Conservation (phyloP, 2,888 invertebrate genomes). For the Melanophora roralis region DNA sequence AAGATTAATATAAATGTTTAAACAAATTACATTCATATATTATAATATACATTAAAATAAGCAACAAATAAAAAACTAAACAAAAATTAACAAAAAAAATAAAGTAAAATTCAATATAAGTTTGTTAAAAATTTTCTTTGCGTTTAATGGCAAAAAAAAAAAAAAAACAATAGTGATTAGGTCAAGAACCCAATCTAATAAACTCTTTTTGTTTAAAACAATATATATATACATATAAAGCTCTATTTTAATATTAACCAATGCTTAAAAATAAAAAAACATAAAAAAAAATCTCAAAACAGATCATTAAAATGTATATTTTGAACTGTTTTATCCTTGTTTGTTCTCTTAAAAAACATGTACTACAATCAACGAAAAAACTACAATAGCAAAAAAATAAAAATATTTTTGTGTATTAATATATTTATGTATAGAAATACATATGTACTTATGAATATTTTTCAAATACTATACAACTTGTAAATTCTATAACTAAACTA, state of each 20-base stretch:
- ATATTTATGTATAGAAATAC: constrained; percentile 51
- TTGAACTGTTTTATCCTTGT: constrained; percentile 44
- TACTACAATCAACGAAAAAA: constrained; percentile 7
- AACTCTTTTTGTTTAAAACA: constrained; percentile 3
- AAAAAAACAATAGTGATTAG: not conserved
- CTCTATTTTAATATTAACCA: too few species aligned
- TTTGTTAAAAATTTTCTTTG: constrained; percentile 38
- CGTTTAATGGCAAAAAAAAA: constrained; percentile 20
- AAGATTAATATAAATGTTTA: constrained; percentile 43
- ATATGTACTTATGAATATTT: constrained; percentile 58
- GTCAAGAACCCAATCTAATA: not conserved
- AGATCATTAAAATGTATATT: constrained; percentile 26
- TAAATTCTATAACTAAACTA: too few species aligned
- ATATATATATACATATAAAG: not conserved
- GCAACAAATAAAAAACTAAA: constrained; percentile 14
- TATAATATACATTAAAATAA: constrained; percentile 44
- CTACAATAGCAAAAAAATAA: not conserved
- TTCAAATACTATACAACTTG: constrained; percentile 20
- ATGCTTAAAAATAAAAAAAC: constrained; percentile 1
- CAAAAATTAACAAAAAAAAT: not conserved
- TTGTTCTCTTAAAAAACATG: constrained; percentile 14
- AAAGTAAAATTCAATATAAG: constrained; percentile 46
- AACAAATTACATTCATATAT: constrained; percentile 40
- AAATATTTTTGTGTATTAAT: constrained; percentile 37
- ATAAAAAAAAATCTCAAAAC: not conserved